Conservation (phyloP, 2,797 vertebrate species). For the Masticophis lateralis region DNA sequence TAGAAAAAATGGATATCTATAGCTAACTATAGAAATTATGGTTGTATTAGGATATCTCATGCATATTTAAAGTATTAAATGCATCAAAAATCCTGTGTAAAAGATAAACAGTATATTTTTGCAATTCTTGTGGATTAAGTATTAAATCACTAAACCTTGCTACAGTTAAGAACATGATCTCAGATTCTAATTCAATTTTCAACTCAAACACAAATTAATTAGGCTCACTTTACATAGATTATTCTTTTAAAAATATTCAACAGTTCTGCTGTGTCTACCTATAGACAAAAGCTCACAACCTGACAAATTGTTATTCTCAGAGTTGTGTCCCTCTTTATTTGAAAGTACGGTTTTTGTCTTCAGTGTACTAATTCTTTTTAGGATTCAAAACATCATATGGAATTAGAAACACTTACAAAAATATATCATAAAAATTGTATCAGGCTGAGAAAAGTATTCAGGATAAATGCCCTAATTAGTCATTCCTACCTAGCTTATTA, state of each 20-base stretch:
- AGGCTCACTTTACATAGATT: background rate
- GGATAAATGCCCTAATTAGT: constrained; percentile 1
- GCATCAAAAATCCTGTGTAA: background rate
- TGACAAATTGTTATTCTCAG: background rate
- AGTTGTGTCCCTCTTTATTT: background rate
- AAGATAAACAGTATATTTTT: background rate
- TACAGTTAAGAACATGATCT: background rate
- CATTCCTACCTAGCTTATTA: constrained; percentile 43
- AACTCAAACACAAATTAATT: background rate
- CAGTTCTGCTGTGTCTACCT: background rate
- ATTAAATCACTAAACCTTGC: background rate
- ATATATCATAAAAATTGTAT: background rate
- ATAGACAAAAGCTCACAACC: background rate
- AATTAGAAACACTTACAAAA: background rate
- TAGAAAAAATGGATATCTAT: background rate
- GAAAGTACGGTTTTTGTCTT: background rate
- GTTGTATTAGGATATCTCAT: background rate
- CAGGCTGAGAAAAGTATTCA: constrained; percentile 25
- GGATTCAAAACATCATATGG: background rate
- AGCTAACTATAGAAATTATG: background rate
- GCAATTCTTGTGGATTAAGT: background rate
- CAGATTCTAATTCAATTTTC: background rate
- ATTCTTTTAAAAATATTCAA: background rate
- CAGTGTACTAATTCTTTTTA: background rate
- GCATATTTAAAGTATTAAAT: background rate